phyloP scores from a whole-genome alignment of 2,113 vertebrate genomes.

The Xyrauchen texanus region DNA sequence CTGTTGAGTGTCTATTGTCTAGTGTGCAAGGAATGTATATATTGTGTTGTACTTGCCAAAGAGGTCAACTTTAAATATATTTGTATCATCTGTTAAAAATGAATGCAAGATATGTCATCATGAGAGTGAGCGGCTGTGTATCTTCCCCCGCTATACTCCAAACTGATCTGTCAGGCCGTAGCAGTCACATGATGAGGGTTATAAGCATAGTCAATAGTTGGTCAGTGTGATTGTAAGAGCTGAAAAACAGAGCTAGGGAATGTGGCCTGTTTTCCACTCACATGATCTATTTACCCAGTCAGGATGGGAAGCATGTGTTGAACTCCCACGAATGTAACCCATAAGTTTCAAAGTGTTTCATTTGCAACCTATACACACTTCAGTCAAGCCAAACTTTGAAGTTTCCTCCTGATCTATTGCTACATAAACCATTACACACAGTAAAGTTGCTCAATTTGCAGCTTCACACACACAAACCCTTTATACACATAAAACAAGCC shows the following conservation, averaged over 20 bases:
- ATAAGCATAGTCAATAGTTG: conserved; percentile 4
- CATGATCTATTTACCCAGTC: conserved; percentile 60
- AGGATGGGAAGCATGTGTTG: neutral
- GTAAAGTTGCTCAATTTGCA: neutral
- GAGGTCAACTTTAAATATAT: neutral
- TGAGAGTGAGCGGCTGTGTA: conserved; percentile 1
- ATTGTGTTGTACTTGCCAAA: conserved; percentile 29
- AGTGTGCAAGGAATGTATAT: neutral
- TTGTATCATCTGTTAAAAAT: conserved; percentile 8
- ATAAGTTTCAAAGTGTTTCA: neutral
- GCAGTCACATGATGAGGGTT: conserved; percentile 49
- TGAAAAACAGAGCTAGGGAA: conserved; percentile 57
- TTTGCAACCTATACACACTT: too few relatives aligned
- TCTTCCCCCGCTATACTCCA: neutral
- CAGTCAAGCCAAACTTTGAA: too few relatives aligned
- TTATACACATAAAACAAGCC: neutral
- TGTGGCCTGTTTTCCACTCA: conserved; percentile 53
- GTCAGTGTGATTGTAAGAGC: conserved; percentile 49
- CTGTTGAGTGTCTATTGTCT: conserved; percentile 15
- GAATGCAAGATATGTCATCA: conserved; percentile 2
- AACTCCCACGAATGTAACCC: neutral
- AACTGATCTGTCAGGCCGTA: conserved; percentile 18
- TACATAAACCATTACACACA: conserved; percentile 2
- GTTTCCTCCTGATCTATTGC: neutral
- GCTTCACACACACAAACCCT: neutral